phyloP scores from a whole-genome alignment of 2,113 vertebrate species.

The Psilopsiagon aymara region DNA sequence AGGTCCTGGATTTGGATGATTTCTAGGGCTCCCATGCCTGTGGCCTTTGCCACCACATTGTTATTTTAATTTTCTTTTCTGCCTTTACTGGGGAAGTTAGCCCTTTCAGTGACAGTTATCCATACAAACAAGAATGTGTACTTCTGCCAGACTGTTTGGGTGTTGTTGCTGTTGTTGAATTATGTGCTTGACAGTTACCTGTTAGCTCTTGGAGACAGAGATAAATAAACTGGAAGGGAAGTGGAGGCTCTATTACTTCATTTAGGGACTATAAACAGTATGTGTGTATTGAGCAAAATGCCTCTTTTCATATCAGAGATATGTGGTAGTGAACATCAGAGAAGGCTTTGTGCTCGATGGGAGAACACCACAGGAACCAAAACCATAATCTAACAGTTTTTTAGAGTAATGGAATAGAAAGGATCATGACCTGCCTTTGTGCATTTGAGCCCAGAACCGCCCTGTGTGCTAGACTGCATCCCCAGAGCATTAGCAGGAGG shows the following conservation, averaged over 20 bases:
- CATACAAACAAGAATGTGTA: fast-evolving
- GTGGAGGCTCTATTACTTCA: background rate
- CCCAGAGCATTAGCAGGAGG: background rate
- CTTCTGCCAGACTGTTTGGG: background rate
- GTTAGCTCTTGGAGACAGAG: background rate
- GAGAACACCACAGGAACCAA: background rate
- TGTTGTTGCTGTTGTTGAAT: background rate
- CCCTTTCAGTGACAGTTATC: background rate
- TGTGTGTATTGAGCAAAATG: background rate
- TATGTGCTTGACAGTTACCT: background rate
- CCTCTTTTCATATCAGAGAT: background rate
- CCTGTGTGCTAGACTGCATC: background rate
- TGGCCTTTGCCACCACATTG: background rate
- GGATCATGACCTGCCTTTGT: background rate
- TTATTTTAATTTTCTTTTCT: background rate
- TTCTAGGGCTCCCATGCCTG: background rate
- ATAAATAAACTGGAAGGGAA: background rate
- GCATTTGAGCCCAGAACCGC: background rate
- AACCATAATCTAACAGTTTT: background rate
- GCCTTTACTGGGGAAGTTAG: background rate
- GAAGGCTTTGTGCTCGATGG: background rate
- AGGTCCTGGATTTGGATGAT: background rate
- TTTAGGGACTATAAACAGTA: fast-evolving
- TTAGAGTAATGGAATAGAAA: background rate
- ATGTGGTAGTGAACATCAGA: background rate